phyloP scores from a whole-genome alignment of 2,888 invertebrate species.

The Siphlonurus alternatus region DNA sequence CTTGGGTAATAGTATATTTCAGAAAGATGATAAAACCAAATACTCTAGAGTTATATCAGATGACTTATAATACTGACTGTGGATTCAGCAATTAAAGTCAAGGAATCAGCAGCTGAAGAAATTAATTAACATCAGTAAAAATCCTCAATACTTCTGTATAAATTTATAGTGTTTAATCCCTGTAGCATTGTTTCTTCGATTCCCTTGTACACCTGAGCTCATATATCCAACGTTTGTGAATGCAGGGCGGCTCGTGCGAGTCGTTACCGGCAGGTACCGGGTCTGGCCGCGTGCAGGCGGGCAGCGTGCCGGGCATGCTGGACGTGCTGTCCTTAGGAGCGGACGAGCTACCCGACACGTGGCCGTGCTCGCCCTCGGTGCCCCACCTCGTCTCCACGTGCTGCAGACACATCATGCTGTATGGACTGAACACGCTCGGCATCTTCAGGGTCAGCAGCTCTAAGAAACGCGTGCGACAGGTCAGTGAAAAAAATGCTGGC shows the following conservation, averaged over 20 bases:
- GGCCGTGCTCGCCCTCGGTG: constrained; percentile 31
- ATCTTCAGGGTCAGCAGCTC: constrained; percentile 86
- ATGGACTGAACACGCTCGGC: constrained; percentile 71
- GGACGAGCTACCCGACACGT: constrained; percentile 1
- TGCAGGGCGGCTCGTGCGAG: constrained; percentile 68
- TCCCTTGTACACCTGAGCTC: too few relatives aligned
- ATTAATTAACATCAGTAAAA: too few relatives aligned
- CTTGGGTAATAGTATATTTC: too few relatives aligned
- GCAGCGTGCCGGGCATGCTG: constrained; percentile 30
- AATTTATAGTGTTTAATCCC: too few relatives aligned
- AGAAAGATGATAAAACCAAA: too few relatives aligned
- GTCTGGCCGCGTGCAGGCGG: constrained; percentile 36
- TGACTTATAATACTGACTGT: too few relatives aligned
- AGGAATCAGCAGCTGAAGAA: too few relatives aligned
- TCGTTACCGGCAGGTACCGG: constrained; percentile 26
- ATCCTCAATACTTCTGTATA: too few relatives aligned
- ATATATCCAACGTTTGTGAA: too few relatives aligned
- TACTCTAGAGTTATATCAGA: too few relatives aligned
- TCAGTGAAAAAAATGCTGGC: constrained; percentile 23
- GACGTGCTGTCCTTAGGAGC: constrained; percentile 27
- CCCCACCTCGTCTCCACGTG: constrained; percentile 66
- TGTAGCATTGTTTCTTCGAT: too few relatives aligned
- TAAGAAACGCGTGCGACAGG: constrained; percentile 81
- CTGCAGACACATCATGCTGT: constrained; percentile 59
- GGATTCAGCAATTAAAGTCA: background rate